phyloP scores from a whole-genome alignment of 2,888 invertebrate genomes.

The Amblyjoppa fuscipennis region DNA sequence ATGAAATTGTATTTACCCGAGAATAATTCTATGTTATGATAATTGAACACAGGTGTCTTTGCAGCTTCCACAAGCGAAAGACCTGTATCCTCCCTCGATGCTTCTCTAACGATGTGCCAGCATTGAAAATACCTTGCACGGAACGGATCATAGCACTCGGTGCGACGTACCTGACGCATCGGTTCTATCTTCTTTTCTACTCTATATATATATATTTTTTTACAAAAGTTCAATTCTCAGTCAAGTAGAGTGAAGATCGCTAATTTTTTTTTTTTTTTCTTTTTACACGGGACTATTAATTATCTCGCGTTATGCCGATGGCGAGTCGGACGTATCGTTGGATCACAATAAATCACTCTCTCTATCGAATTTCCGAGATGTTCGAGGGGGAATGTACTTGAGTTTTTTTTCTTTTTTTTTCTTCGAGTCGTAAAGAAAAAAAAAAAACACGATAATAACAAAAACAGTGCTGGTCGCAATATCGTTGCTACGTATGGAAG shows the following conservation, averaged over 20 bases:
- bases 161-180: constrained; percentile 49
- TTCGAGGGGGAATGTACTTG: constrained; percentile 42
- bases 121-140: constrained; percentile 49
- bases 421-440: background rate
- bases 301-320: constrained; percentile 16
- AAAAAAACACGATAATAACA: background rate
- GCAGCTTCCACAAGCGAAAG: constrained; percentile 73
- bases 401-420: constrained; percentile 7
- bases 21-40: constrained; percentile 80
- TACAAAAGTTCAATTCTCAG: background rate
- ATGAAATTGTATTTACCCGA: constrained; percentile 77
- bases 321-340: constrained; percentile 23
- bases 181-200: background rate
- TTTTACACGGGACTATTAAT: background rate
- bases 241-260: background rate
- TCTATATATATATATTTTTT: background rate
- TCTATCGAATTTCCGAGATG: constrained; percentile 30
- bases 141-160: constrained; percentile 51
- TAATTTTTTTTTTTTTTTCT: background rate
- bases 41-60: constrained; percentile 80
- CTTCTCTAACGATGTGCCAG: constrained; percentile 48
- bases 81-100: constrained; percentile 17
- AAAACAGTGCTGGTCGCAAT: background rate
- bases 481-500: constrained; percentile 56
- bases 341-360: background rate